Base-by-base conservation (phyloP, 1,140 invertebrate genomes). In the Drosophila elegans region DNA sequence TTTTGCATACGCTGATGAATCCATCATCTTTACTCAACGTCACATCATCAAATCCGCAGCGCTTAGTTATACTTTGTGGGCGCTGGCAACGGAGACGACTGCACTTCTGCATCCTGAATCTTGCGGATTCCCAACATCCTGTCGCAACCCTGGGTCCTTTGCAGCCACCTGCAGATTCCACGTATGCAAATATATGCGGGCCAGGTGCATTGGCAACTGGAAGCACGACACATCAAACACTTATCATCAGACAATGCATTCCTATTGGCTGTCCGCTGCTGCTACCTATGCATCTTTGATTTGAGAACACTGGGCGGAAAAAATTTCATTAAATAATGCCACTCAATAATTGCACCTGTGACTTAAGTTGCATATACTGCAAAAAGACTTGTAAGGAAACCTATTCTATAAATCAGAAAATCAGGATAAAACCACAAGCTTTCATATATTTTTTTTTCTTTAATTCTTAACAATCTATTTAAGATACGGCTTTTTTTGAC, bases 1-100 rank as follows among this genome's bases (percentile, higher is more conserved):
- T 82, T 90, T 90, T 90, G 84, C 86, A 90, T 90, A 90, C 78
- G 79, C 88, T 86, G 81, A 86, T 90, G 86, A 90, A 90, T 90
- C 81, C 86, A 90, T 90, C 86, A 90, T 90, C 84, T 80, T 88
- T 89, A 89, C 81, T 90, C 81, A 82, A 86, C 75, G 86, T 90
- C 81, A 90, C 81, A 90, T 90, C 86, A 90, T 82, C 81, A 82
- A 86, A 82, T 82, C 81, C 83, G 54, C 60, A 78, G 63, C 83
- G 75, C 79, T 86, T 83, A 86, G 83, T 86, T 86, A 60, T 76
- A 76, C 80, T 82, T 76, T 86, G 60, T 59, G 73, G 49, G 25
- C 41, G 51, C 13, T 36, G 71, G 60, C 64, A 66, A 41, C 48
- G 27, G 41, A 25, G 34, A 36, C 38, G 36, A 59, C 67, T 68